phyloP scores from a whole-genome alignment of 2,797 vertebrate genomes.

The Muscicapa striata region DNA sequence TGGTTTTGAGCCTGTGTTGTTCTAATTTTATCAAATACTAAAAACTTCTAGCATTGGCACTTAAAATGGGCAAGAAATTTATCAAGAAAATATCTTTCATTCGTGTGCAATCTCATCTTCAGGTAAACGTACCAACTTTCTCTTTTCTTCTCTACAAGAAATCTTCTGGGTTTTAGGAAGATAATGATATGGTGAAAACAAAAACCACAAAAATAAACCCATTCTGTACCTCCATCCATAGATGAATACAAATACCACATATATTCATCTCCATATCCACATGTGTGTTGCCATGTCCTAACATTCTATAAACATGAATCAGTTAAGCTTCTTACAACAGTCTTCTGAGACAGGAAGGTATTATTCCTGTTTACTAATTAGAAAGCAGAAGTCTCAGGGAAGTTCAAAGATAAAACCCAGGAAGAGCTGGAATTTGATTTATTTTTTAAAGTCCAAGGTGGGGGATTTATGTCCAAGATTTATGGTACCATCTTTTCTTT shows the following conservation, averaged over 20 bases:
- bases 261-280: background rate
- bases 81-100: background rate
- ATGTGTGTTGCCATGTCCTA: background rate
- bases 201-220: background rate
- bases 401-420: background rate
- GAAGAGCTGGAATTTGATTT: background rate
- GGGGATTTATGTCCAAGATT: background rate
- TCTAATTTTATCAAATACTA: background rate
- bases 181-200: background rate
- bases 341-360: background rate
- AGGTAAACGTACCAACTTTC: accelerated
- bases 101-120: background rate
- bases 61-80: background rate
- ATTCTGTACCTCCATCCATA: background rate
- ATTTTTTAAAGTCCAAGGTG: background rate
- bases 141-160: background rate
- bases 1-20: background rate
- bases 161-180: background rate
- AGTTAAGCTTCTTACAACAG: background rate
- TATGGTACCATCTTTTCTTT: background rate
- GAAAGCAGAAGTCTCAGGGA: slow-evolving; percentile 2
- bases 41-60: background rate
- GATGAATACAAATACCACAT: too few relatives aligned
- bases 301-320: background rate
- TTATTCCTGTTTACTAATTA: slow-evolving; percentile 36